A percentile compares a stretch with the other conserved stretches of the same genome.
These are phyloP conservation scores for Salvelinus sp. DNA, from an alignment of 2,113 vertebrate species.

Conservation along the genomic window DNA sequence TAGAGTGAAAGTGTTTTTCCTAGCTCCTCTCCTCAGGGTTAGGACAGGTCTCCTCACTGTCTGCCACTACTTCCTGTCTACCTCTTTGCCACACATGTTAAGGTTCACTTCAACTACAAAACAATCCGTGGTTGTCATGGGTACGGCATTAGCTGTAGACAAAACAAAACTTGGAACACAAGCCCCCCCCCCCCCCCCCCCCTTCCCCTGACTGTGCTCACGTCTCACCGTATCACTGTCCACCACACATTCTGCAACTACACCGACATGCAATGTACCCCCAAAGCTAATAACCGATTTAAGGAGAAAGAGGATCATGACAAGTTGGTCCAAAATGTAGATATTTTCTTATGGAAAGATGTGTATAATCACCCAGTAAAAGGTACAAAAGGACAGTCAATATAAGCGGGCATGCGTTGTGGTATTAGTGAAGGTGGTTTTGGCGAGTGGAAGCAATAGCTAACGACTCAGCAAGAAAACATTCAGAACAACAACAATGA, in stretches of 20 bases:
- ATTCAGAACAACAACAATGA: neutral
- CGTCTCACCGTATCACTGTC: neutral
- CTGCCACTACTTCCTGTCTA: conserved; percentile 36
- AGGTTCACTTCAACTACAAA: conserved; percentile 30
- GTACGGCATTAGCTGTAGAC: conserved; percentile 11
- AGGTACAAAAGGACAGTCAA: too few relatives aligned
- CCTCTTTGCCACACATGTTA: conserved; percentile 23
- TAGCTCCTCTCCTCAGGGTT: conserved; percentile 21
- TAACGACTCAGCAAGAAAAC: too few relatives aligned
- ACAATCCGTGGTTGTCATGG: conserved; percentile 6
- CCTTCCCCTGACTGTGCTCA: neutral
- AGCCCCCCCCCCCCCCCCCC: neutral
- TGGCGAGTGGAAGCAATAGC: too few relatives aligned
- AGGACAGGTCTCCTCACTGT: conserved; percentile 29
- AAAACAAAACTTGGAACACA: conserved; percentile 16
- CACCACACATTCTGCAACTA: neutral
- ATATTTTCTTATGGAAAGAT: too few relatives aligned
- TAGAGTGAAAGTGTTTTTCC: conserved; percentile 27
- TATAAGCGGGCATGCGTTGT: too few relatives aligned
- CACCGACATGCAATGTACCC: neutral
- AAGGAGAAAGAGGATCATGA: neutral
- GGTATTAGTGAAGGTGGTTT: too few relatives aligned
- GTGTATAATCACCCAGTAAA: too few relatives aligned
- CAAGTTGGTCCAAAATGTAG: too few relatives aligned
- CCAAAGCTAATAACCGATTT: neutral